A percentile compares a stretch with the other conserved stretches of the same genome.
Evolutionary conservation across 2,113 vertebrate species (phyloP).

Genomic region (Corythaixoides concolor): DNA sequence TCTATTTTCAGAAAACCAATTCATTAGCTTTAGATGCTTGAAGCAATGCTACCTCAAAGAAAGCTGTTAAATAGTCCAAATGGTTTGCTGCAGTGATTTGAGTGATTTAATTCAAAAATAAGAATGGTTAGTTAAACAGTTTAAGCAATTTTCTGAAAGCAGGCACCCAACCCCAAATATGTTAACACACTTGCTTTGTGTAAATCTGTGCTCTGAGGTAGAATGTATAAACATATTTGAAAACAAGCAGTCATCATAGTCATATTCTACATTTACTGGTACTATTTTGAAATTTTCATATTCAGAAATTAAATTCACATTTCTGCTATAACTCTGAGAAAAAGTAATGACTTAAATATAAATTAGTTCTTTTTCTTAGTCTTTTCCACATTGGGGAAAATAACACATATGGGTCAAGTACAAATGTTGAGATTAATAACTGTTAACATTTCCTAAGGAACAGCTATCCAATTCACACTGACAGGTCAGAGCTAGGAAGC

Average conservation of each 20-base stretch:
- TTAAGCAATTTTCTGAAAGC: neutral
- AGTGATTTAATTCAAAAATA: neutral
- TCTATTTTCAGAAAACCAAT: neutral
- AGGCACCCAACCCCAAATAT: neutral
- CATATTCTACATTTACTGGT: neutral
- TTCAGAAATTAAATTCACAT: neutral
- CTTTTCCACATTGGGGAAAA: neutral
- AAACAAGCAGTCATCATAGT: neutral
- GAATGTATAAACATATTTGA: neutral
- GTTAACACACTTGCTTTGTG: neutral
- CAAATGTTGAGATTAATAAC: neutral
- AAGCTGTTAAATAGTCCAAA: neutral
- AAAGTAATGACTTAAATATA: neutral
- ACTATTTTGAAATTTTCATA: neutral
- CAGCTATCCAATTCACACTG: neutral
- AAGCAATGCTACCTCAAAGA: neutral
- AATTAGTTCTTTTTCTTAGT: neutral
- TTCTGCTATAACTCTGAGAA: neutral
- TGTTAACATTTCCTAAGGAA: neutral
- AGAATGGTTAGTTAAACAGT: neutral
- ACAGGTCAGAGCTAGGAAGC: neutral
- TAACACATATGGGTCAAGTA: neutral
- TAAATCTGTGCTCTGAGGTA: neutral
- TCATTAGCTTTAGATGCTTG: neutral
- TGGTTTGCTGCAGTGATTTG: neutral